Conservation (phyloP, 2,113 vertebrate genomes). For the Dipodomys merriami region DNA sequence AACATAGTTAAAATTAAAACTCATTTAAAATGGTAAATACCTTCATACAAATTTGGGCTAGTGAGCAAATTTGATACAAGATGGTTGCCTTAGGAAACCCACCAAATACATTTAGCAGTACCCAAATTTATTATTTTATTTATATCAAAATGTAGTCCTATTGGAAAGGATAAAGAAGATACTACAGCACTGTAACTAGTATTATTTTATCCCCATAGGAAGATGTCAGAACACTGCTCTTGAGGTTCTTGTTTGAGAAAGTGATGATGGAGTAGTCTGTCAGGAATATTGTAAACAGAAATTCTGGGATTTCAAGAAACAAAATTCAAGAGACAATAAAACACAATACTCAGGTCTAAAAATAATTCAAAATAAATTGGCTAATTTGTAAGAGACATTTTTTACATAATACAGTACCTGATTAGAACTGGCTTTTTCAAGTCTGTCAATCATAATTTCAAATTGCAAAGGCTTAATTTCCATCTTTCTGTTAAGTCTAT, state of each 20-base stretch:
- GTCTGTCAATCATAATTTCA: constrained; percentile 95
- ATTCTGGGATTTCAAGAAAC: constrained; percentile 29
- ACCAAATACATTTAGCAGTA: constrained; percentile 39
- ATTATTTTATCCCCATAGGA: constrained; percentile 22
- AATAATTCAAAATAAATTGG: not conserved
- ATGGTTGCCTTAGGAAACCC: not conserved
- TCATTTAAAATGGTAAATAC: not conserved
- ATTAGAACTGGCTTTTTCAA: constrained; percentile 95
- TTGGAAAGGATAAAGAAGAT: constrained; percentile 10
- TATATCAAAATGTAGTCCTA: not conserved
- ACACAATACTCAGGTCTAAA: not conserved
- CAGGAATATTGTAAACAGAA: constrained; percentile 38
- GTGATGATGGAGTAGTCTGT: constrained; percentile 43
- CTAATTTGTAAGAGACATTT: constrained; percentile 31
- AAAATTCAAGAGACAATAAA: constrained; percentile 32
- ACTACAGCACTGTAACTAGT: not conserved
- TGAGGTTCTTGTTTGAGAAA: constrained; percentile 12
- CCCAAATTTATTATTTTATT: not conserved
- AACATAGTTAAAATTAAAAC: constrained; percentile 65
- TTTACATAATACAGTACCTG: constrained; percentile 88
- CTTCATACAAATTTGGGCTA: constrained; percentile 48
- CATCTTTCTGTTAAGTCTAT: constrained; percentile 95
- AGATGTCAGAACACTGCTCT: constrained; percentile 21
- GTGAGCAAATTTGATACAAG: constrained; percentile 25
- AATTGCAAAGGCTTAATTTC: constrained; percentile 96